These are phyloP conservation scores for Phoeniculus purpureus DNA, from an alignment of 2,797 vertebrate species.

Conservation along the genomic window DNA sequence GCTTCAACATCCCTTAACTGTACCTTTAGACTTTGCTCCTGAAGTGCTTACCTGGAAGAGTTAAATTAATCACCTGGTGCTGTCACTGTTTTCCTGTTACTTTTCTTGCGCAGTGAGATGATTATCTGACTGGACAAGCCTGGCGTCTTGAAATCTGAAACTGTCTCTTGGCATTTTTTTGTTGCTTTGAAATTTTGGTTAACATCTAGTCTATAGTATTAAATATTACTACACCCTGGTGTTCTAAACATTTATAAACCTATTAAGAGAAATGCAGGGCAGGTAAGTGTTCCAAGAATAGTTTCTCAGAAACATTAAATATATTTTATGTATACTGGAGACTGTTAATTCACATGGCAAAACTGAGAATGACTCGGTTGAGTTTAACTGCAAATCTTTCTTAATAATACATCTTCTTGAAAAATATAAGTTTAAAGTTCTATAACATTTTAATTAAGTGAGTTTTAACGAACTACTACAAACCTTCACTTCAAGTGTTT, in stretches of 20 bases:
- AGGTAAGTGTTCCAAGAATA: not conserved
- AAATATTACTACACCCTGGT: conserved; percentile 21
- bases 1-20: conserved; percentile 44
- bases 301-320: conserved; percentile 30
- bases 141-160: conserved; percentile 37
- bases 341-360: not conserved
- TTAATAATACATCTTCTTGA: not conserved
- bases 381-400: not conserved
- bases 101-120: conserved; percentile 29
- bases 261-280: conserved; percentile 24
- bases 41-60: conserved; percentile 49
- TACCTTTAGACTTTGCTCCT: conserved; percentile 25
- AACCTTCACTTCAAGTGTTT: not conserved
- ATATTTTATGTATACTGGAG: not conserved
- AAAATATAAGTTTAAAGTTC: not conserved
- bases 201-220: conserved; percentile 54
- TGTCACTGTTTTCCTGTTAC: conserved; percentile 17
- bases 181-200: conserved; percentile 37
- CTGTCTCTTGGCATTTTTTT: conserved; percentile 28
- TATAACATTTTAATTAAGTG: not conserved
- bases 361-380: not conserved
- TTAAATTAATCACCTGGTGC: conserved; percentile 47
- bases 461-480: not conserved
- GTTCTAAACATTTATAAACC: conserved; percentile 66
- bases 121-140: conserved; percentile 38